Evolutionary conservation across 2,888 invertebrate genomes (phyloP).

Genomic region (Lamellibrachia satsuma): DNA sequence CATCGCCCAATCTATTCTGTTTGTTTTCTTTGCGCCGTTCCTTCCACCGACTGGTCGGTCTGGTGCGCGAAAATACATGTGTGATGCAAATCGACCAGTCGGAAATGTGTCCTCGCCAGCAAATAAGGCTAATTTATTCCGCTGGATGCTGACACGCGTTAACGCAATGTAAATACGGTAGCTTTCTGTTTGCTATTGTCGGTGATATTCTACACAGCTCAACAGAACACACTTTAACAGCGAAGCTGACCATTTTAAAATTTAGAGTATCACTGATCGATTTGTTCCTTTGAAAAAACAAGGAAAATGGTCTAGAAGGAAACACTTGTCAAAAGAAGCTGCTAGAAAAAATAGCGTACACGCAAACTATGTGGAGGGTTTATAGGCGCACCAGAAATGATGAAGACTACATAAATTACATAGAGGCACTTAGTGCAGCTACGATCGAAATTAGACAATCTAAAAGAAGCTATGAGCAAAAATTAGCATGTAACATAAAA

Average conservation of each 20-base stretch:
- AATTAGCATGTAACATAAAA: no score
- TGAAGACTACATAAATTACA: no score
- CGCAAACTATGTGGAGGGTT: no score
- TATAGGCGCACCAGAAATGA: no score
- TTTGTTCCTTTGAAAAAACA: no score
- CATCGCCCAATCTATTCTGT: neutral
- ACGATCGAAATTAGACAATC: no score
- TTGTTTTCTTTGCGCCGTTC: neutral
- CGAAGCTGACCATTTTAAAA: neutral
- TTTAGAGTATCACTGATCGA: no score
- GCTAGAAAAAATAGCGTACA: no score
- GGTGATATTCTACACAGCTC: neutral
- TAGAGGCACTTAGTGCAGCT: no score
- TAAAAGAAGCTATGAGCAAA: no score
- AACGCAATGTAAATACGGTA: neutral
- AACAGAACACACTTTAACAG: neutral
- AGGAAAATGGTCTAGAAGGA: no score
- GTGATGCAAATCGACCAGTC: neutral
- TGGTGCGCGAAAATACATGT: neutral
- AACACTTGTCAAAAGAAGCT: no score
- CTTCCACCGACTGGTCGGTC: neutral
- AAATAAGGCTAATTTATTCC: neutral
- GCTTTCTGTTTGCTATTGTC: constrained; percentile 4
- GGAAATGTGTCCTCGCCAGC: neutral
- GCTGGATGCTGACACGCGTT: neutral